These are phyloP conservation scores for Pardosa pseudoannulata DNA, from an alignment of 2,888 invertebrate species.

Conservation along the genomic window DNA sequence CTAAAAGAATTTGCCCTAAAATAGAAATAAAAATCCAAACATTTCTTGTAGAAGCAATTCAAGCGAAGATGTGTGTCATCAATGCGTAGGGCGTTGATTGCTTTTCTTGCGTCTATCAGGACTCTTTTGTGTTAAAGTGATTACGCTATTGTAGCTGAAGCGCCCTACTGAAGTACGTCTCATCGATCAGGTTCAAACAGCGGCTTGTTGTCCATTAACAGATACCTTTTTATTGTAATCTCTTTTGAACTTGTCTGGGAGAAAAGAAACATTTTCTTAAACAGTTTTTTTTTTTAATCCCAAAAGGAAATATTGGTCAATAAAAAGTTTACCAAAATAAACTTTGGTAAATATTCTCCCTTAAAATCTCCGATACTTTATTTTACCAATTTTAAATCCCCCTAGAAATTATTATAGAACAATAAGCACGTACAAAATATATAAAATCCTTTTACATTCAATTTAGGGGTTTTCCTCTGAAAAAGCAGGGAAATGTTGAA, in stretches of 20 bases:
- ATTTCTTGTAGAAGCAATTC: conserved; percentile 5
- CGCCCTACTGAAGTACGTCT: background rate
- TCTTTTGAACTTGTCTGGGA: background rate
- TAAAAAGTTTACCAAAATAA: background rate
- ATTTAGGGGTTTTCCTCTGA: too few species aligned
- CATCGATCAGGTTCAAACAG: conserved; percentile 4
- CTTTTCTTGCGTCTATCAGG: background rate
- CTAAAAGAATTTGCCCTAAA: too few species aligned
- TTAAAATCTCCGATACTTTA: too few species aligned
- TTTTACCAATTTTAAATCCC: too few species aligned
- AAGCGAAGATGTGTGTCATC: background rate
- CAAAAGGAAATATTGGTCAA: conserved; percentile 8
- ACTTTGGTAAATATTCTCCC: too few species aligned
- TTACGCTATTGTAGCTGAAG: background rate
- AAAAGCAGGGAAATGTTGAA: too few species aligned
- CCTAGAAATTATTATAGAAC: too few species aligned
- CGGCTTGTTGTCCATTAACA: conserved; percentile 6
- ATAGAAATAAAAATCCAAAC: background rate
- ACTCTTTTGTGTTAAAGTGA: conserved; percentile 11
- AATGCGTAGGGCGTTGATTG: background rate
- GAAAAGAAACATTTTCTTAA: conserved; percentile 8
- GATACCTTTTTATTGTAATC: conserved; percentile 9
- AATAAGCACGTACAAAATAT: too few species aligned
- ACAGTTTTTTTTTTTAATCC: background rate
- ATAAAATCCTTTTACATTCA: too few species aligned